phyloP scores from a whole-genome alignment of 2,113 vertebrate species.

The Puffinus mauretanicus region DNA sequence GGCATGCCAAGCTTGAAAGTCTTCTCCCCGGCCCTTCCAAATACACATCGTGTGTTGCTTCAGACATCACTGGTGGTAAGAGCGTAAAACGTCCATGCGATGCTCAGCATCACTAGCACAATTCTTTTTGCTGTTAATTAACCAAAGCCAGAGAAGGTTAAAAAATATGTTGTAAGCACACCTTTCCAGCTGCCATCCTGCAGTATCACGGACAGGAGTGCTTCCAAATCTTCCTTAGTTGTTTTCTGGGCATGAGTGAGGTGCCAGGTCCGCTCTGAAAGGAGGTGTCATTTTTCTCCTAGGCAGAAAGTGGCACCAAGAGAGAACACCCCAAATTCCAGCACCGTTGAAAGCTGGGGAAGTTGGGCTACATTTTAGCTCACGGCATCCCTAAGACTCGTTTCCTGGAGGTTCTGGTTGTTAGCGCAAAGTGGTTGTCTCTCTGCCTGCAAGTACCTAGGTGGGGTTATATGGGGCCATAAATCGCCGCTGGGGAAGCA shows the following conservation, averaged over 20 bases:
- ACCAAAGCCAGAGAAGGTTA: not conserved
- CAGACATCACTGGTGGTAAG: not conserved
- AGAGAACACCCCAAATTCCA: not conserved
- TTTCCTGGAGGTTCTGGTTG: not conserved
- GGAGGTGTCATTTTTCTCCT: not conserved
- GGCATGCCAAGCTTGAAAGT: not conserved
- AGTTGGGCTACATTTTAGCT: not conserved
- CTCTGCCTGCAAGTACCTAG: not conserved
- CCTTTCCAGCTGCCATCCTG: not conserved
- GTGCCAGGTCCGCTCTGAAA: not conserved
- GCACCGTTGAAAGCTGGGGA: not conserved
- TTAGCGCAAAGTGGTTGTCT: not conserved
- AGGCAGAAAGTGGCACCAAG: not conserved
- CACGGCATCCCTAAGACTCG: accelerated
- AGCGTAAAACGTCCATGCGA: accelerated
- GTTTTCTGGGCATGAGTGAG: not conserved
- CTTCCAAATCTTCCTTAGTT: not conserved
- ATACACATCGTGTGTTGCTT: not conserved
- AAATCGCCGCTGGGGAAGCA: not conserved
- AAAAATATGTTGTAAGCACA: not conserved
- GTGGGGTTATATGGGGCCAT: not conserved
- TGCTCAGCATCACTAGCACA: not conserved
- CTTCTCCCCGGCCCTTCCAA: not conserved
- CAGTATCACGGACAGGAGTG: not conserved
- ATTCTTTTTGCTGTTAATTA: not conserved